A percentile compares a stretch with the other conserved stretches of the same genome.
Conservation (phyloP, 2,113 vertebrate genomes). For the Alligator mississippiensis region DNA sequence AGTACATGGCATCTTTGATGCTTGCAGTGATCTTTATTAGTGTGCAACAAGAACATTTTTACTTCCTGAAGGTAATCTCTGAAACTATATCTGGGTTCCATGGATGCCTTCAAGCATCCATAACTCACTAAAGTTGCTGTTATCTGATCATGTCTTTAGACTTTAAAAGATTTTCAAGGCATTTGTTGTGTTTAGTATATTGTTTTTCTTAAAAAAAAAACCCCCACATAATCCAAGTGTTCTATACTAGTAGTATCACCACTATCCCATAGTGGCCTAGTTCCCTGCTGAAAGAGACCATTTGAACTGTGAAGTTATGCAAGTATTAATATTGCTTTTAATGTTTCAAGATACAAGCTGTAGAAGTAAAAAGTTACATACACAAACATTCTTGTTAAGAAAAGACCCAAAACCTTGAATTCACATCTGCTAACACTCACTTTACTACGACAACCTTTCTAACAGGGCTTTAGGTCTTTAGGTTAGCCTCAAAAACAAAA, state of each 20-base stretch:
- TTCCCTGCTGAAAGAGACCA: background rate
- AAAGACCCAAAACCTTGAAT: conserved; percentile 60
- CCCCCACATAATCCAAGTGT: rapidly evolving
- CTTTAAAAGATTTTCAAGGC: background rate
- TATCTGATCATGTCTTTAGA: background rate
- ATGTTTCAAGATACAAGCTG: conserved; percentile 59
- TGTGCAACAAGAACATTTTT: background rate
- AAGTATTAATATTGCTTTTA: background rate
- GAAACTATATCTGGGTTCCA: background rate
- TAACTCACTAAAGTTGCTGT: background rate
- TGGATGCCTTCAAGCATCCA: background rate
- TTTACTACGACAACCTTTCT: conserved; percentile 73
- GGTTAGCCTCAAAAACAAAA: conserved; percentile 79
- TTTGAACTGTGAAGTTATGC: background rate
- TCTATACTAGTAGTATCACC: background rate
- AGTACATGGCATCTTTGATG: background rate
- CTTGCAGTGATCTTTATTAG: background rate
- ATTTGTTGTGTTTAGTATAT: background rate
- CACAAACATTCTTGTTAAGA: conserved; percentile 38
- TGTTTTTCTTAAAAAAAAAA: background rate
- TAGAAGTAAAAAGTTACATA: conserved; percentile 52
- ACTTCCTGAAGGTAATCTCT: background rate
- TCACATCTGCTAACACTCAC: conserved; percentile 79
- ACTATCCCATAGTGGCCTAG: background rate
- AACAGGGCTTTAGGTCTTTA: conserved; percentile 57